Evolutionary conservation across 2,797 vertebrate genomes (phyloP), one percentile per base, ranked within the genome.

Genomic region (Eleutherodactylus coqui): DNA sequence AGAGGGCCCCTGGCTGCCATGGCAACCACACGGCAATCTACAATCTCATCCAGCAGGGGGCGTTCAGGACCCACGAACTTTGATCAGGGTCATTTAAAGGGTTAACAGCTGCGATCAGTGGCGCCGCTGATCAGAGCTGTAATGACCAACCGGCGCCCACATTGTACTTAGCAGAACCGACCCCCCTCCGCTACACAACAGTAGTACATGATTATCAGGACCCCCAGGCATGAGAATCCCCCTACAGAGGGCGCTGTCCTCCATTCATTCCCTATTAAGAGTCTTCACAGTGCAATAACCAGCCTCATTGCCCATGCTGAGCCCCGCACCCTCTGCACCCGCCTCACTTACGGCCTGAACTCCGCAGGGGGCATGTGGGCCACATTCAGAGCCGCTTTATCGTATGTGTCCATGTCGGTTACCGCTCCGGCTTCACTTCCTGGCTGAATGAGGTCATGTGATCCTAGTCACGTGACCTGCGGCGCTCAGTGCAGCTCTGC

Each of bases 351-450:
- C 86, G 49, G 86, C 10, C 64, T 84, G 69, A 87, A 80, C 4
- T 84, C 82, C 13, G 86, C 76, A 6, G 76, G 62, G 1, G 76
- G 86, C 0, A 75, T 1, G 34, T 13, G 27, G 5, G 62, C 86
- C n/a, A 45, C 64, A 13, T 87, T 87, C 29, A 87, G 34, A 29
- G 76, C 19, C 21, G 76, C 45, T 72, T 80, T 87, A 27, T 84
- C 76, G 47, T 84, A 84, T 75, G 43, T 43, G 11, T 87, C 86
- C 86, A 87, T 87, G 76, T 38, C 75, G 43, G 43, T 69, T 27
- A 24, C 19, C 5, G 27, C 19, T 73, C 43, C 47, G 19, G 24
- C 60, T 62, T 67, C 45, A 41, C 84, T 45, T 78, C 76, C 76
- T 27, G 62, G 69, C 16, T 72, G n/a, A 17, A 45, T 43, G 21